Conservation (phyloP, 2,113 vertebrate species). For the Lepus europaeus region DNA sequence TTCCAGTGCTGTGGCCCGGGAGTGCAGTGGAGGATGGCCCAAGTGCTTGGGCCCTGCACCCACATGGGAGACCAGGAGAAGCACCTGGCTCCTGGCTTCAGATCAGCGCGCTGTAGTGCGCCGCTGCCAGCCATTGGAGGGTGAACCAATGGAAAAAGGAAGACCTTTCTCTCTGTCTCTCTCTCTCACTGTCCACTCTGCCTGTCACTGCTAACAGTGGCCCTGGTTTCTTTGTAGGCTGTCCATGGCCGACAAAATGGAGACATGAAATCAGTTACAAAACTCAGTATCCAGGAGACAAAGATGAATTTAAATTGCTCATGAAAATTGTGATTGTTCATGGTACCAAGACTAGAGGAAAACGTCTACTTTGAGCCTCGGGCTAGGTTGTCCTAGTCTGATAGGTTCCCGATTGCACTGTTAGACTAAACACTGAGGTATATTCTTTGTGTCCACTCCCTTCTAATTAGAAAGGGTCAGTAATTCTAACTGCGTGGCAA, state of each 20-base stretch:
- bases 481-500: neutral
- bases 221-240: neutral
- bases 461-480: neutral
- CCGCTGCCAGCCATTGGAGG: too few relatives aligned
- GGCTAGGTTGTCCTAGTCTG: neutral
- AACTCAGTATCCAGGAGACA: neutral
- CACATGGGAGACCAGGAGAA: too few relatives aligned
- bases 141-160: too few relatives aligned
- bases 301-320: constrained; percentile 22
- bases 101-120: too few relatives aligned
- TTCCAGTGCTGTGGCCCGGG: too few relatives aligned
- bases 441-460: neutral
- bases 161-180: too few relatives aligned
- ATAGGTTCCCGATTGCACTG: neutral
- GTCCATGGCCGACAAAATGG: neutral
- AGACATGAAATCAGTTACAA: neutral
- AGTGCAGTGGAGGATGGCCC: too few relatives aligned
- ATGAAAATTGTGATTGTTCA: constrained; percentile 17
- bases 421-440: neutral
- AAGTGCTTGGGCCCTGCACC: too few relatives aligned
- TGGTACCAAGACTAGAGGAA: neutral
- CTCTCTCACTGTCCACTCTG: too few relatives aligned
- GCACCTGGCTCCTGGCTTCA: too few relatives aligned
- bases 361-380: neutral
- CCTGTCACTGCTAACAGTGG: neutral